These are phyloP conservation scores for Gymnopithys bicolor DNA, from an alignment of 2,797 vertebrate genomes.

Conservation along the genomic window DNA sequence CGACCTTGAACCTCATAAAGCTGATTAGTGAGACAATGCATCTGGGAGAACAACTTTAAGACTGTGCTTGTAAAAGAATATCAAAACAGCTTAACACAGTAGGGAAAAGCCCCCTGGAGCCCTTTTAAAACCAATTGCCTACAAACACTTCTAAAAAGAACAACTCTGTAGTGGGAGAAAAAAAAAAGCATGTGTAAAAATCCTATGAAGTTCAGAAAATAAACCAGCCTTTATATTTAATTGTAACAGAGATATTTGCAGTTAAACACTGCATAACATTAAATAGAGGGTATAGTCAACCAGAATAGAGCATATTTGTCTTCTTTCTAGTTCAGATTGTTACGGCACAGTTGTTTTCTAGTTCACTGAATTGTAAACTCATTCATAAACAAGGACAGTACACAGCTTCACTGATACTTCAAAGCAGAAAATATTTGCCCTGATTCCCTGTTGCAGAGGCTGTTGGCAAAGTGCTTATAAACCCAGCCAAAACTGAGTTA, in stretches of 20 bases:
- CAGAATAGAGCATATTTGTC: conserved; percentile 36
- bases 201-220: conserved; percentile 45
- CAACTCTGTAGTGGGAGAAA: neutral
- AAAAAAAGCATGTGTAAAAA: conserved; percentile 1
- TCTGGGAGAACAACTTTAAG: conserved; percentile 65
- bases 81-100: conserved; percentile 69
- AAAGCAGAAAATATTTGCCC: conserved; percentile 13
- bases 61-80: conserved; percentile 67
- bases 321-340: conserved; percentile 33
- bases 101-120: conserved; percentile 63
- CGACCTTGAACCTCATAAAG: conserved; percentile 59
- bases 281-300: neutral
- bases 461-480: neutral
- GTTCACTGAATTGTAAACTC: conserved; percentile 31
- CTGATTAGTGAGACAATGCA: conserved; percentile 71
- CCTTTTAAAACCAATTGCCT: conserved; percentile 61
- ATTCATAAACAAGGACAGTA: conserved; percentile 19
- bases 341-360: conserved; percentile 49
- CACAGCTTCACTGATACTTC: neutral
- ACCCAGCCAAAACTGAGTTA: neutral
- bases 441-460: neutral
- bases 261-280: conserved; percentile 16
- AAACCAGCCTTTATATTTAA: conserved; percentile 18
- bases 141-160: conserved; percentile 58
- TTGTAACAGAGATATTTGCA: conserved; percentile 30